These are phyloP conservation scores for Drosophila funebris DNA, from an alignment of 1,140 invertebrate species.

Conservation along the genomic window DNA sequence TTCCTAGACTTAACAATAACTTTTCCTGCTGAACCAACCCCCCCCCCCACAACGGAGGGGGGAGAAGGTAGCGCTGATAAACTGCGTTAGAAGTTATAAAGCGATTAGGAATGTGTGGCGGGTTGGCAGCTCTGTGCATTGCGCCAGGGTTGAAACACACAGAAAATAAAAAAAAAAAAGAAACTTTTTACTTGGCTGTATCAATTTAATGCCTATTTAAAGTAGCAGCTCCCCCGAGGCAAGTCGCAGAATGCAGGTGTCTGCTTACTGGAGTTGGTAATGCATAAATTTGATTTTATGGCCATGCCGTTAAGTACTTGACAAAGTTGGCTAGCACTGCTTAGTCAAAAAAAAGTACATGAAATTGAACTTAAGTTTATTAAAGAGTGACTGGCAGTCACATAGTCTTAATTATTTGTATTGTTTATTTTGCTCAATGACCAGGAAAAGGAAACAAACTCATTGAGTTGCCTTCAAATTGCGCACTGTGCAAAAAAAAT, in stretches of 20 bases:
- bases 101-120: conserved; percentile 70
- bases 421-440: neutral
- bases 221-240: conserved; percentile 38
- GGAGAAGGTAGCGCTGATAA: conserved; percentile 55
- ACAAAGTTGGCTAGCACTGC: conserved; percentile 54
- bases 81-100: conserved; percentile 80
- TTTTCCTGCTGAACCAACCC: conserved; percentile 55
- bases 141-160: neutral
- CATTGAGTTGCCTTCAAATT: neutral
- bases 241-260: conserved; percentile 42
- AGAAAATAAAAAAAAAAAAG: neutral
- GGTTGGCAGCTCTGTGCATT: no score
- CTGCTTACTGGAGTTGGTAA: conserved; percentile 23
- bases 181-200: conserved; percentile 55
- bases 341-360: neutral
- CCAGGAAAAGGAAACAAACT: neutral
- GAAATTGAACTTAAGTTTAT: neutral
- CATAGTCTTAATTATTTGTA: neutral
- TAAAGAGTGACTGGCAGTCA: neutral
- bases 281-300: conserved; percentile 78
- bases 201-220: conserved; percentile 79
- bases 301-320: conserved; percentile 47
- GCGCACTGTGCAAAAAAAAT: neutral
- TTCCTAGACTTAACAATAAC: conserved; percentile 65
- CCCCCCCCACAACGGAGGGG: conserved; percentile 33